A percentile compares a stretch with the other conserved stretches of the same genome.
Conservation (phyloP, 2,888 invertebrate species). For the Salpingus planirostris region DNA sequence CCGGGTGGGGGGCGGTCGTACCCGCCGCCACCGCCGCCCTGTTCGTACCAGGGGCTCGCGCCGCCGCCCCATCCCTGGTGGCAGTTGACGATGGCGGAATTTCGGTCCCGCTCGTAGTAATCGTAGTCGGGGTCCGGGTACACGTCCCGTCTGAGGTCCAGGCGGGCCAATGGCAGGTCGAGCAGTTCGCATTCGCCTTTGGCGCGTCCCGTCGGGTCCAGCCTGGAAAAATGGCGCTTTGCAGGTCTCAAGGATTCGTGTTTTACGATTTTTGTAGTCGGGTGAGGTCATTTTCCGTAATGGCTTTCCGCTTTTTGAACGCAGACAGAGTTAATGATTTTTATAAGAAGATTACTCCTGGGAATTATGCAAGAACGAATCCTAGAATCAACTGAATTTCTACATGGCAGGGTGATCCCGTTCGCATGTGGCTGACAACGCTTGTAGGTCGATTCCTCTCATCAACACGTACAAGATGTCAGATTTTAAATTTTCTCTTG, state of each 20-base stretch:
- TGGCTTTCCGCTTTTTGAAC: conserved; percentile 11
- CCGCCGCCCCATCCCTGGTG: conserved; percentile 9
- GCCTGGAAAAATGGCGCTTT: too few relatives aligned
- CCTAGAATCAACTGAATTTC: too few relatives aligned
- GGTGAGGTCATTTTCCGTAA: conserved; percentile 10
- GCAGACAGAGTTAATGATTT: too few relatives aligned
- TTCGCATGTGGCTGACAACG: too few relatives aligned
- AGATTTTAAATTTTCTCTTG: too few relatives aligned
- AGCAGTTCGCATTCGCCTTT: conserved; percentile 72
- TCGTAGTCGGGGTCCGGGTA: conserved; percentile 65
- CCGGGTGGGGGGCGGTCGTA: conserved; percentile 1
- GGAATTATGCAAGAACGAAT: neutral
- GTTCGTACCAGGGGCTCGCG: conserved; percentile 4
- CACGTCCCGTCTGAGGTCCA: conserved; percentile 57
- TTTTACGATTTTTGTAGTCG: neutral
- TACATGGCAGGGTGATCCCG: too few relatives aligned
- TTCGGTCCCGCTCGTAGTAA: conserved; percentile 69
- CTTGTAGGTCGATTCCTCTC: too few relatives aligned
- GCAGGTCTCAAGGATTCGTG: conserved; percentile 3
- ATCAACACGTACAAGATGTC: too few relatives aligned
- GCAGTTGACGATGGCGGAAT: conserved; percentile 46
- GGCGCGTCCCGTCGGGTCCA: conserved; percentile 60
- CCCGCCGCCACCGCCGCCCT: conserved; percentile 15
- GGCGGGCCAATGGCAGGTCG: conserved; percentile 58
- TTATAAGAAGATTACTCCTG: too few relatives aligned